Base-by-base conservation (phyloP, 2,888 invertebrate genomes). In the Drosophila nr. perissopoda region DNA sequence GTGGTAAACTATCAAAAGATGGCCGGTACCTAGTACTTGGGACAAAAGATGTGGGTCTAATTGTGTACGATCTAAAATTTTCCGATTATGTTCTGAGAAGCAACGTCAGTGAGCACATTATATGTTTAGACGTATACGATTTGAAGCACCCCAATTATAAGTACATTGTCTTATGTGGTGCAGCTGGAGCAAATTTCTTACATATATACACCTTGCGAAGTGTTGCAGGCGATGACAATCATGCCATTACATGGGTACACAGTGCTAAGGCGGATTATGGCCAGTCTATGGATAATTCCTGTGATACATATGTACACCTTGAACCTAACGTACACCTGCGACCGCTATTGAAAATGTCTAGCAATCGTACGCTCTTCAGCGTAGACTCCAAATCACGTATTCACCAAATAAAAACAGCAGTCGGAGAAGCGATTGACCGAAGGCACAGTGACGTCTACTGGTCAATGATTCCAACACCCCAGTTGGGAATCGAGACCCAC, bases 101-200 rank as follows among this genome's bases (percentile, higher is more conserved):
- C 48, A 93, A 92, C 79, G 86, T 93, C 25, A 93, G 92, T 62
- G 91, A 92, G 48, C 80, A 79, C n/a, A 92, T 92, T 58, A 70
- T 82, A 8, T 92, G 92, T 57, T 83, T 93, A 27, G 93, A 93
- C 72, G 83, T 92, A 8, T 91, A 87, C 64, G 83, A 91, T 48
- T 57, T 93, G 7, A 86, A 83, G 29, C 89, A 91, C 69, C 69
- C 81, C 4, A 69, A 85, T 5, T 91, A 83, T 53, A 92, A 93
- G 60, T 93, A 92, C 42, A 89, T 93, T 40, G 89, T 93, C 11
- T 81, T 93, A 0, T 92, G 92, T 48, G 93, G 91, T 3, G 88
- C 91, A 3, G 81, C 87, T 36, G 79, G 84, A 4, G 90, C 89
- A 16, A 79, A 83, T 49, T 64, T 90, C 3, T 62, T 93, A 4